Base-by-base conservation (phyloP, 2,888 invertebrate species). In the Amblyjoppa proteus region DNA sequence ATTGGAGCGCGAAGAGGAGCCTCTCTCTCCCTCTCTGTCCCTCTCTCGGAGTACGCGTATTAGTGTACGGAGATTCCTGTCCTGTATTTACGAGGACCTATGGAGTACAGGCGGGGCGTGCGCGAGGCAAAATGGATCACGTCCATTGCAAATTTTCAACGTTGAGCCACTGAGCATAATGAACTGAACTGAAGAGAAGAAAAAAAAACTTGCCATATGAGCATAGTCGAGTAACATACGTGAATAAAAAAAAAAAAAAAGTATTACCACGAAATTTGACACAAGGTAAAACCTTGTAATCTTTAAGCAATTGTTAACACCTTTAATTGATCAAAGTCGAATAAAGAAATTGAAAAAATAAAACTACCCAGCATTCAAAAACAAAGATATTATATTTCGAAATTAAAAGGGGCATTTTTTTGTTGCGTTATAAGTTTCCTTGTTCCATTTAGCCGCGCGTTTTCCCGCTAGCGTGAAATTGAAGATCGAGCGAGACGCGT, bases 1-100 rank as follows among this genome's bases (percentile, higher is more conserved):
- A 74, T 78, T 74, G 20, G 77, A 84, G 81, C 81, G 77, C 61
- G 77, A 84, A 78, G 81, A 78, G 77, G 56, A 84, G 51, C 25
- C 20, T 20, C 20, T 20, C 20, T 73, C 20, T 61, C n/a, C 25
- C 31, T 69, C 61, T 64, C 66, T 56, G 41, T 73, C 20, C 31
- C 31, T 31, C 64, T 64, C 64, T 7, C 9, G 28, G 41, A 73
- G 74, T 78, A 51, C 68, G 64, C 75, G 53, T 70, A 74, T 75
- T 74, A 74, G 64, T 80, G 83, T 76, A 84, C 41, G 77, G 53
- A 73, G 73, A 81, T 81, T 77, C 56, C 49, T 41, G 77, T 81
- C 73, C 31, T 51, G 66, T 73, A 77, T 77, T 77, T 71, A 53
- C 58, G 68, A 73, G 49, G 77, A 38, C 81, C 81, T 69, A 68